Evolutionary conservation across 2,888 invertebrate species (phyloP), one percentile per base, ranked within the genome.

Genomic region (Proisotoma minuta): DNA sequence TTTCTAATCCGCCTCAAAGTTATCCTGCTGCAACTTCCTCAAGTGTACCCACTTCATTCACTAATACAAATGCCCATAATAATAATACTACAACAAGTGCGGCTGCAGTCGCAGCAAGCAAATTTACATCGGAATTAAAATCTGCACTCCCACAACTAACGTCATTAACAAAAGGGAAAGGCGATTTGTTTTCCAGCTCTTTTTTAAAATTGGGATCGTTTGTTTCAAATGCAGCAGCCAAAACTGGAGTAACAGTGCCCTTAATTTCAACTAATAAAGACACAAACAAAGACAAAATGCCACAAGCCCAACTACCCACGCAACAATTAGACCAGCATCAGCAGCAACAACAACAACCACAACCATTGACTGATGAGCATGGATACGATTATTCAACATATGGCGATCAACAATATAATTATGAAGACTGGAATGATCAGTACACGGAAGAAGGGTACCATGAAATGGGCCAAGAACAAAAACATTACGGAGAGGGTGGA

Each of bases 141-240:
- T 63, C 65, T 5, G 69, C 69, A 18, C 51, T 69, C 27, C 69
- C 69, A 28, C 66, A 66, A 58, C 59, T 69, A 20, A 50, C 64
- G 20, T 64, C 64, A 8, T 59, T 63, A 22, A 65, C 66, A 20
- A 69, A 69, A 51, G 66, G 60, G 20, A 67, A 67, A 60, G 60
- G 65, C 24, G 69, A 66, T 12, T 57, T 69, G 26, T 69, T 69
- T 59, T 69, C 69, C 27, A 66, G 65, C 40, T 60, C 60, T 20
- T 63, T 69, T 40, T 65, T 63, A n/a, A 69, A 69, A 52, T 47
- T 69, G 12, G 69, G 69, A 18, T 58, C 59, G 39, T 69, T 69
- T 51, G 61, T 66, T 24, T 57, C 66, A 23, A 61, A 51, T 57
- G 69, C 69, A 18, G 69, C 69, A 29, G 69, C 62, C 39, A 69